Percentiles rank a stretch among this genome's conserved stretches.
These are phyloP conservation scores for Peucedramus taeniatus DNA, from an alignment of 2,113 vertebrate species.

Conservation along the genomic window DNA sequence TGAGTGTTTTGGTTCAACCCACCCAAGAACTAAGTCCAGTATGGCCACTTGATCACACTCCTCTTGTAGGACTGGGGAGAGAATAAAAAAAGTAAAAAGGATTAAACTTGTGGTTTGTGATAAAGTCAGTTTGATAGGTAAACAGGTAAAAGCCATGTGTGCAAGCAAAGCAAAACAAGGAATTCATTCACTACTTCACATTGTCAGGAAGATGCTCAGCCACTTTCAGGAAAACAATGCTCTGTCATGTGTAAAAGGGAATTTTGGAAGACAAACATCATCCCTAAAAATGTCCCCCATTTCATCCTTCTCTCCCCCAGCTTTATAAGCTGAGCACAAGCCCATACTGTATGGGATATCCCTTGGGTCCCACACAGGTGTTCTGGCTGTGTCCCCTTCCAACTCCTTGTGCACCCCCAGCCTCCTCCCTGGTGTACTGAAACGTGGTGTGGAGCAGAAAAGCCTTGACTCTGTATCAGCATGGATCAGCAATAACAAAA, in stretches of 20 bases:
- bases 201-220: background rate
- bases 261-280: background rate
- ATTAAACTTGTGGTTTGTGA: background rate
- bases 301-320: background rate
- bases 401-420: background rate
- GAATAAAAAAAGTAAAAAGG: background rate
- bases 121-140: background rate
- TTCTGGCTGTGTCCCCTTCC: background rate
- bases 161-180: background rate
- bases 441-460: background rate
- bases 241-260: background rate
- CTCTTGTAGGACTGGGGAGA: background rate
- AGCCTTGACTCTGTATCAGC: background rate
- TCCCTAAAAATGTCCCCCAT: rapidly evolving
- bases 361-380: background rate
- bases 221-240: background rate
- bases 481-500: background rate
- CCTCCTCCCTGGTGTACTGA: background rate
- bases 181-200: background rate
- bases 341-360: background rate
- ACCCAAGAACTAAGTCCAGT: background rate
- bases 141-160: background rate
- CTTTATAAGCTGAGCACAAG: background rate
- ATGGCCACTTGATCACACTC: background rate
- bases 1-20: background rate